Conservation (phyloP, 2,113 vertebrate genomes). For the Sigmodon hispidus region DNA sequence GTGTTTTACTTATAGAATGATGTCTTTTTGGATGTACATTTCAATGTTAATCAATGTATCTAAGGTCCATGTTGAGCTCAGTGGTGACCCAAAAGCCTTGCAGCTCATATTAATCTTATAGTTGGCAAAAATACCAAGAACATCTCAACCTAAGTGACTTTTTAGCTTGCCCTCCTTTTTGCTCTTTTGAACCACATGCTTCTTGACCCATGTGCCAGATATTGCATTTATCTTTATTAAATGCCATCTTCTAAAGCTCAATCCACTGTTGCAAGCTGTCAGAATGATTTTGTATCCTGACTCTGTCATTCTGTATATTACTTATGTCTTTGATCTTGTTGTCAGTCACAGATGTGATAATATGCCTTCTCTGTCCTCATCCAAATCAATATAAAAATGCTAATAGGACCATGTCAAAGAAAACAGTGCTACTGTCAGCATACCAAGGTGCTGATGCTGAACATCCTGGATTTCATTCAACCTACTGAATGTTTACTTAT, state of each 20-base stretch:
- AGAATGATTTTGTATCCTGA: constrained; percentile 50
- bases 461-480: neutral
- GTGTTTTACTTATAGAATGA: neutral
- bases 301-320: constrained; percentile 3
- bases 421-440: neutral
- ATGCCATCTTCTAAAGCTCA: constrained; percentile 39
- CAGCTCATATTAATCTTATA: neutral
- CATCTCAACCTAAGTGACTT: neutral
- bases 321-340: constrained; percentile 43
- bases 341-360: constrained; percentile 63
- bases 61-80: neutral
- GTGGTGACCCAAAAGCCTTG: neutral
- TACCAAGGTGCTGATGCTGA: neutral
- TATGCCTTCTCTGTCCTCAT: constrained; percentile 47
- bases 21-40: neutral
- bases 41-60: neutral
- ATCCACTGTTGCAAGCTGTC: constrained; percentile 30
- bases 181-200: constrained; percentile 57
- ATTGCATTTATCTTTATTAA: constrained; percentile 69
- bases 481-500: neutral
- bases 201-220: constrained; percentile 26
- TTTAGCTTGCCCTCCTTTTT: neutral
- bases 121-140: neutral
- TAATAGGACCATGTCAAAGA: neutral
- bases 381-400: constrained; percentile 59